Conservation (phyloP, 35 echinoderm and acorn worm species). For the Lytechinus pictus region DNA sequence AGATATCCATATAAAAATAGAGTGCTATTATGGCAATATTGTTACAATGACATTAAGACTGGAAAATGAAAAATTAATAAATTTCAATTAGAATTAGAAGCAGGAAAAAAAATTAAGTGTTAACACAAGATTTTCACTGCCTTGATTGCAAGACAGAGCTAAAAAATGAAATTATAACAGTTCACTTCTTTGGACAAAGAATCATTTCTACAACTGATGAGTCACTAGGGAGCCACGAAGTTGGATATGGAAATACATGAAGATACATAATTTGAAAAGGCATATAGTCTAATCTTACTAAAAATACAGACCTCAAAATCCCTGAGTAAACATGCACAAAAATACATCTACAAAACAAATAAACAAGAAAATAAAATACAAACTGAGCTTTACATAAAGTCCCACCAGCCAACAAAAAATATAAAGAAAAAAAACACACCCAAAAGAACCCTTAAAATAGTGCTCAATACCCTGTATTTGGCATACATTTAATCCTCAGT, state of each 20-base stretch:
- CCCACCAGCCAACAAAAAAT: neutral
- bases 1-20: too few relatives aligned
- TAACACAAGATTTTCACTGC: too few relatives aligned
- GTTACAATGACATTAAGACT: too few relatives aligned
- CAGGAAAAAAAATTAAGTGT: too few relatives aligned
- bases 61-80: too few relatives aligned
- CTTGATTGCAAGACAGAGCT: too few relatives aligned
- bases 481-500: neutral
- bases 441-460: neutral
- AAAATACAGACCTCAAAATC: neutral
- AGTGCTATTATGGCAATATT: too few relatives aligned
- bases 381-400: neutral
- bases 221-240: neutral
- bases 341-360: neutral
- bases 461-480: neutral
- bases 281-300: neutral
- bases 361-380: neutral
- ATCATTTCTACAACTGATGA: neutral
- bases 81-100: too few relatives aligned
- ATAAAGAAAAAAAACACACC: neutral
- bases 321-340: neutral
- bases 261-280: neutral
- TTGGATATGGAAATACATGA: neutral
- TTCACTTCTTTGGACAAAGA: too few relatives aligned
- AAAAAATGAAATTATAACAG: too few relatives aligned